Evolutionary conservation across 2,888 invertebrate species (phyloP).

Genomic region (Quadroppia sp.): DNA sequence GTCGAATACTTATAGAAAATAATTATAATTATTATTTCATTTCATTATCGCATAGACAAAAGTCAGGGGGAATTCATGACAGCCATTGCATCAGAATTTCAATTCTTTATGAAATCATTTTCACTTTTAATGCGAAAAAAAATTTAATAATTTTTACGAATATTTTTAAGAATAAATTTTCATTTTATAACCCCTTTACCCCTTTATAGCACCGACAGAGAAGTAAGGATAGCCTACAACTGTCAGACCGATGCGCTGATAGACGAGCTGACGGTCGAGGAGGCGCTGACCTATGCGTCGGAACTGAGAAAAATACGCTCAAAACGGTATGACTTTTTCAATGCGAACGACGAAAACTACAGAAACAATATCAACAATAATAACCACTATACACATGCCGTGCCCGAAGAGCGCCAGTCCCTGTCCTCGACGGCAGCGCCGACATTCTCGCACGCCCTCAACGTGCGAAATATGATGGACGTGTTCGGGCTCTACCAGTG

Average conservation of each 20-base stretch:
- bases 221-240: neutral
- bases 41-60: too few relatives aligned
- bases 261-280: conserved; percentile 1
- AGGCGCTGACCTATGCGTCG: neutral
- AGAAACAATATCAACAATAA: neutral
- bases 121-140: too few relatives aligned
- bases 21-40: too few relatives aligned
- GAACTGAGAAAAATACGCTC: neutral
- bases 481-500: neutral
- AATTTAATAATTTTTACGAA: too few relatives aligned
- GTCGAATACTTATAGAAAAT: too few relatives aligned
- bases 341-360: neutral
- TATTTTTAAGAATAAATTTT: too few relatives aligned
- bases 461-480: neutral
- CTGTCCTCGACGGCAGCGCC: too few relatives aligned
- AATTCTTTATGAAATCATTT: too few relatives aligned
- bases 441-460: neutral
- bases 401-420: neutral
- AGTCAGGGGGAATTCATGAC: too few relatives aligned
- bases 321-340: conserved; percentile 3
- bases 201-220: too few relatives aligned
- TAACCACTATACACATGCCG: neutral
- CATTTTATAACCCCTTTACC: too few relatives aligned
- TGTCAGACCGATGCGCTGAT: neutral
- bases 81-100: too few relatives aligned